Conservation (phyloP, 2,113 vertebrate genomes). For the Cavia porcellus region DNA sequence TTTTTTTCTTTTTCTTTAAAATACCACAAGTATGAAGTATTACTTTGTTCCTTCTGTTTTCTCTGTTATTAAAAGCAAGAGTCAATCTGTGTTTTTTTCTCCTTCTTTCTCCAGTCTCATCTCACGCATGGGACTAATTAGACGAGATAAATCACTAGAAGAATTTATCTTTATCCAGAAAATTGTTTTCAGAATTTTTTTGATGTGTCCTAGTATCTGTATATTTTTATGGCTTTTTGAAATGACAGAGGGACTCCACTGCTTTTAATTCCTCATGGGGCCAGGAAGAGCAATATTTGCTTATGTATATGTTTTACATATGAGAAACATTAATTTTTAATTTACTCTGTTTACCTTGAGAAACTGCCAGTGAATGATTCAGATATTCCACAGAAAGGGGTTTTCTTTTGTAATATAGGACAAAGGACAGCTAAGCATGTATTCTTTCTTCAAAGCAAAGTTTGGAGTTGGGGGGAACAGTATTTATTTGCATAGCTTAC, state of each 20-base stretch:
- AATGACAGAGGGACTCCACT: slow-evolving; percentile 81
- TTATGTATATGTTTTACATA: slow-evolving; percentile 79
- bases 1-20: slow-evolving; percentile 44
- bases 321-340: slow-evolving; percentile 90
- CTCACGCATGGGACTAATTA: slow-evolving; percentile 88
- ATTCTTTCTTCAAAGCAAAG: slow-evolving; percentile 81
- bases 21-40: slow-evolving; percentile 17
- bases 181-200: slow-evolving; percentile 83
- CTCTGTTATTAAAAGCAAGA: slow-evolving; percentile 81
- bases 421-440: slow-evolving; percentile 90
- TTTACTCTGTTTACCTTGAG: slow-evolving; percentile 92
- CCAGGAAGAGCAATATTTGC: slow-evolving; percentile 80
- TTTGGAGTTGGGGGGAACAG: slow-evolving; percentile 79
- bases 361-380: slow-evolving; percentile 89
- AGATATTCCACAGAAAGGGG: slow-evolving; percentile 87
- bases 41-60: slow-evolving; percentile 46
- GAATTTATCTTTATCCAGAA: slow-evolving; percentile 78
- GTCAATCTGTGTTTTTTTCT: slow-evolving; percentile 76
- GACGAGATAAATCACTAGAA: slow-evolving; percentile 83
- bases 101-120: slow-evolving; percentile 77
- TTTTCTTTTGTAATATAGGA: slow-evolving; percentile 88
- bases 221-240: slow-evolving; percentile 85
- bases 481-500: slow-evolving; percentile 88
- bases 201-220: slow-evolving; percentile 85
- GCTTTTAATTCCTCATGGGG: slow-evolving; percentile 83